Evolutionary conservation across 2,113 vertebrate genomes (phyloP).

Genomic region (Ophthalmolycus amberensis): DNA sequence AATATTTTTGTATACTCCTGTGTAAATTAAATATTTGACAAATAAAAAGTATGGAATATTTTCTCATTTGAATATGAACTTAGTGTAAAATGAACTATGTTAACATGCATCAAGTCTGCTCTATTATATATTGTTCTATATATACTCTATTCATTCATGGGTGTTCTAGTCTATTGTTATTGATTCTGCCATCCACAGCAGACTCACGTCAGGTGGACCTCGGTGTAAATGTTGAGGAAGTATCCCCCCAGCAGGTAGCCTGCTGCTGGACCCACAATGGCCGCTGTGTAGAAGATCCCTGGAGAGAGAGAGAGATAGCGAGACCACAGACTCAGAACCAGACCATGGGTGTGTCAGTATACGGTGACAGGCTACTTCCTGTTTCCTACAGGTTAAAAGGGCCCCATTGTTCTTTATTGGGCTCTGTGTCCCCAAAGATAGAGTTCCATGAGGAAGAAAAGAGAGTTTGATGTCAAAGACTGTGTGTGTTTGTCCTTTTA

Average conservation of each 20-base stretch:
- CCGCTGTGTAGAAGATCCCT: constrained; percentile 96
- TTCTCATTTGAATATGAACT: background rate
- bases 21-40: no score
- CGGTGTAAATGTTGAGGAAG: constrained; percentile 93
- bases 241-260: constrained; percentile 95
- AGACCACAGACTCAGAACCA: constrained; percentile 34
- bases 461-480: background rate
- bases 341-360: constrained; percentile 40
- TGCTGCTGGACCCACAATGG: constrained; percentile 93
- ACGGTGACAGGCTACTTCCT: constrained; percentile 47
- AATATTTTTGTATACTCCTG: background rate
- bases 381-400: constrained; percentile 53
- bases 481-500: background rate
- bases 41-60: background rate
- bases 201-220: constrained; percentile 89
- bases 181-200: background rate
- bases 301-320: background rate
- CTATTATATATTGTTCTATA: background rate
- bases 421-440: constrained; percentile 1
- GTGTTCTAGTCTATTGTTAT: background rate
- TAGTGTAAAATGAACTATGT: background rate
- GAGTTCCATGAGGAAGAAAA: constrained; percentile 22
- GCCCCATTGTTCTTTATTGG: constrained; percentile 50
- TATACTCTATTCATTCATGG: background rate
- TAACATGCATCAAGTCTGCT: background rate